Base-by-base conservation (phyloP, 2,797 vertebrate species). In the Ctenopoma multispine region DNA sequence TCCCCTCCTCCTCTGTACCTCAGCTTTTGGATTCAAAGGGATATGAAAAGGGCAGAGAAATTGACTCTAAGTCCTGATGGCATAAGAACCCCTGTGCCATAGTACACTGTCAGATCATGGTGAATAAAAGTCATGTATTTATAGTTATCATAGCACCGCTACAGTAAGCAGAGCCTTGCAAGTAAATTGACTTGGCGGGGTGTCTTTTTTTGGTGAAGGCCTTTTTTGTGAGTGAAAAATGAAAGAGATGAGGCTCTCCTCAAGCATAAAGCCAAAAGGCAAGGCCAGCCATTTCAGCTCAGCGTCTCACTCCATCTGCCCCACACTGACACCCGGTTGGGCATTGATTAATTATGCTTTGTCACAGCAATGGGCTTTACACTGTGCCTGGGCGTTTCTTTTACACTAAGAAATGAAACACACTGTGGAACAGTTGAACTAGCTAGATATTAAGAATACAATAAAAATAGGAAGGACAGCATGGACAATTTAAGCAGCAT, bases 1-100 rank as follows among this genome's bases (percentile, higher is more conserved):
- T 38, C 40, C 46, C 44, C 29, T n/a, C 15, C 13, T 64, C 60
- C 12, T 60, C 67, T 80, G 38, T 76, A 56, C 59, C 78, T 77
- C 78, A 18, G 65, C 66, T 77, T 85, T 77, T 67, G 46, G 50
- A 87, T 79, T 87, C 81, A 86, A 74, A 91, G 76, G 81, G 72
- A 90, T 87, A 84, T 87, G 88, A 92, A 94, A 93, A 94, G 89
- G 91, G 87, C 90, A 88, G 60, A 65, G 76, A 88, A 92, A 92
- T 87, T 90, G 87, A 93, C 82, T 93, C 49, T 86, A 76, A 90
- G 76, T 89, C 82, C 81, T 77, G 72, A 65, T 80, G 84, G 87
- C 90, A 89, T 78, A 58, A 87, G 82, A 90, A 70, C 72, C 69
- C 69, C 70, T 84, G 70, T 79, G 64, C 84, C 69, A 73, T 65